These are phyloP conservation scores for Petrolisthes manimaculis DNA, from an alignment of 2,888 invertebrate species.

Conservation along the genomic window DNA sequence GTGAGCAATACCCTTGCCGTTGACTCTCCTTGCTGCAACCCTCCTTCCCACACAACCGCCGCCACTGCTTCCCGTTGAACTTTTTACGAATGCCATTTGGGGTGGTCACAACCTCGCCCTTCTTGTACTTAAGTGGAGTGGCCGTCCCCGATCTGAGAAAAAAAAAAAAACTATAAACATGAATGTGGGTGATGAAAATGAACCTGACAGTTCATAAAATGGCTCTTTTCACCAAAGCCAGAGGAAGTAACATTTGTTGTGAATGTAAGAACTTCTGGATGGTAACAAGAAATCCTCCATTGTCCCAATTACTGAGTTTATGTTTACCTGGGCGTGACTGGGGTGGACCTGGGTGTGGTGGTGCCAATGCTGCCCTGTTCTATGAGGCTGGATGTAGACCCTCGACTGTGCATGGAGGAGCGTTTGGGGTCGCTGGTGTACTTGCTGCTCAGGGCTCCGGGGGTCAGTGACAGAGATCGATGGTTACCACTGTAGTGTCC, in stretches of 20 bases:
- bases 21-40: slow-evolving; percentile 98
- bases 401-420: slow-evolving; percentile 90
- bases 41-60: slow-evolving; percentile 94
- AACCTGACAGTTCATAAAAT: neutral
- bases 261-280: too few species aligned
- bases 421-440: slow-evolving; percentile 76
- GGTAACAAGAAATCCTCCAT: neutral
- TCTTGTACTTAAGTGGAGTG: slow-evolving; percentile 95
- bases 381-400: slow-evolving; percentile 88
- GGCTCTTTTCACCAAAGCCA: too few species aligned
- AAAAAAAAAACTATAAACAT: neutral
- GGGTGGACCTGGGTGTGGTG: slow-evolving; percentile 78
- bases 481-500: slow-evolving; percentile 60
- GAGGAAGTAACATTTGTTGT: too few species aligned
- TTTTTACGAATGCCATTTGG: slow-evolving; percentile 97
- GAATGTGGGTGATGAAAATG: neutral
- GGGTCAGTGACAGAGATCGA: slow-evolving; percentile 67
- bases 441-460: slow-evolving; percentile 69
- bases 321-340: slow-evolving; percentile 85
- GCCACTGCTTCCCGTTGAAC: slow-evolving; percentile 99
- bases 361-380: slow-evolving; percentile 82
- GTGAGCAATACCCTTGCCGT: slow-evolving; percentile 94
- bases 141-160: slow-evolving; percentile 84
- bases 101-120: slow-evolving; percentile 95
- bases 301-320: neutral